phyloP scores from a whole-genome alignment of 2,888 invertebrate species.

The Limnephilus marmoratus region DNA sequence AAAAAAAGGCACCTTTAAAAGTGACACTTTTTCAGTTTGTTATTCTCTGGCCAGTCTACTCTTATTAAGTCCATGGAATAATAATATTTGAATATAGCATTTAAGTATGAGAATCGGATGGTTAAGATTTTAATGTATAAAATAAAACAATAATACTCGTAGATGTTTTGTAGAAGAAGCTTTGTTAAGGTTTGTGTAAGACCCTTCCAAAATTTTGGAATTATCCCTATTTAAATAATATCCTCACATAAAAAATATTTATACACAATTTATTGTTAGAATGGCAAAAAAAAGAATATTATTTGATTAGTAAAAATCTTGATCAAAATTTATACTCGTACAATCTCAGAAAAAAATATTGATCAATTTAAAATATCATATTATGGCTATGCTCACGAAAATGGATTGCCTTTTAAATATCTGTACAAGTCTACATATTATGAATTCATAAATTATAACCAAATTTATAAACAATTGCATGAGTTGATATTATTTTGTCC shows the following conservation, averaged over 20 bases:
- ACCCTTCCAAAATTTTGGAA: conserved; percentile 20
- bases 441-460: not conserved
- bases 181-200: conserved; percentile 41
- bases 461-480: not conserved
- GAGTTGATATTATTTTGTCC: no score
- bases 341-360: not conserved
- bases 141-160: conserved; percentile 54
- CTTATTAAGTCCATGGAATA: not conserved
- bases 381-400: not conserved
- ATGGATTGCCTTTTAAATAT: not conserved
- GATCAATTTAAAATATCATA: not conserved
- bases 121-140: conserved; percentile 3
- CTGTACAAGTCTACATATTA: not conserved
- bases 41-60: not conserved
- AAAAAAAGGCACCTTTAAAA: not conserved
- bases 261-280: not conserved
- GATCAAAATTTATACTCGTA: not conserved
- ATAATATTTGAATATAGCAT: not conserved
- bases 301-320: not conserved
- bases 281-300: not conserved
- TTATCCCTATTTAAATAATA: conserved; percentile 12
- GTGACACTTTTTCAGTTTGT: not conserved
- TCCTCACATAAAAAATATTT: not conserved
- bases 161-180: conserved; percentile 60
- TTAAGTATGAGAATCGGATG: not conserved